A percentile compares a stretch with the other conserved stretches of the same genome.
Conservation (phyloP, 2,888 invertebrate species). For the Criorhina ranunculi region DNA sequence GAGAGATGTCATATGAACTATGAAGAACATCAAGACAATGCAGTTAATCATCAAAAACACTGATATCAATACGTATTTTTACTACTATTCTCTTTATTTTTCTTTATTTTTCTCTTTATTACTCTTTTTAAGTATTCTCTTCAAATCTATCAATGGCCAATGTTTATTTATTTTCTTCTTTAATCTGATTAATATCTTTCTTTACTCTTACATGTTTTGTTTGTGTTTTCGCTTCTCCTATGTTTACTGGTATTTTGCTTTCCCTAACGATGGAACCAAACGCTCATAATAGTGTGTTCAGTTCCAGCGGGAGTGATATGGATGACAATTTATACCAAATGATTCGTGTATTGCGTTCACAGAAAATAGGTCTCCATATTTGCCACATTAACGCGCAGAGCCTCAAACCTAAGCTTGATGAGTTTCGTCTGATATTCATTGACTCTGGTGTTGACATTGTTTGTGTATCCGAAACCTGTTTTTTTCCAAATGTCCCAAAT, state of each 20-base stretch:
- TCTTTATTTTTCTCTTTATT: too few relatives aligned
- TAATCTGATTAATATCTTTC: too few relatives aligned
- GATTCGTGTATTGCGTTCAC: conserved; percentile 14
- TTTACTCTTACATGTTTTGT: too few relatives aligned
- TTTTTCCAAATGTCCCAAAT: neutral
- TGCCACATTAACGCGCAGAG: conserved; percentile 39
- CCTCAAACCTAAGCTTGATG: conserved; percentile 19
- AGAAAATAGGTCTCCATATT: conserved; percentile 9
- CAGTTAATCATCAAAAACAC: conserved; percentile 13
- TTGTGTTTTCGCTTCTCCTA: neutral
- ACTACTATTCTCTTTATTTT: conserved; percentile 2
- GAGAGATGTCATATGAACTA: neutral
- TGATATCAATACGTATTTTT: neutral
- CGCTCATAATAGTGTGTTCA: neutral
- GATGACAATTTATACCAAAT: conserved; percentile 8
- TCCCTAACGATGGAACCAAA: neutral
- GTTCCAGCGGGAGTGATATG: conserved; percentile 1
- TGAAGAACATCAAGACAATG: neutral
- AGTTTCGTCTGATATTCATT: conserved; percentile 29
- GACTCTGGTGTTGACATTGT: conserved; percentile 9
- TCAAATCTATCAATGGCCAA: conserved; percentile 12
- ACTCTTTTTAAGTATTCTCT: neutral
- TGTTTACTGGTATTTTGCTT: neutral
- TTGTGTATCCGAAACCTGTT: neutral
- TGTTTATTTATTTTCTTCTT: too few relatives aligned